phyloP scores from a whole-genome alignment of 2,113 vertebrate species.

The Silurus glanis region DNA sequence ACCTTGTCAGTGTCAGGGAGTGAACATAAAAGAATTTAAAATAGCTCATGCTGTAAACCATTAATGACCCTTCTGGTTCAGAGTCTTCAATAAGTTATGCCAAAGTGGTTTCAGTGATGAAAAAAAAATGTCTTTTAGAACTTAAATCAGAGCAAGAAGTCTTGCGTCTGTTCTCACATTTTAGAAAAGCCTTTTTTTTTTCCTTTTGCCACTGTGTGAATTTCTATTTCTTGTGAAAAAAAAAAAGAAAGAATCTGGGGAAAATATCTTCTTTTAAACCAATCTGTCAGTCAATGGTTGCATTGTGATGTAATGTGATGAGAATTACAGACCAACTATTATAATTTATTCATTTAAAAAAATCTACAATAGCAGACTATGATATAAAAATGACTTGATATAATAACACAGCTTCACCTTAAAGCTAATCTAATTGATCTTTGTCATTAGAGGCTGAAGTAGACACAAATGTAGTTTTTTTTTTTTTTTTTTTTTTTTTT shows the following conservation, averaged over 20 bases:
- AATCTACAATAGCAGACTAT: not conserved
- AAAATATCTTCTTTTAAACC: not conserved
- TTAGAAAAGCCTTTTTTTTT: not conserved
- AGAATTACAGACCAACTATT: not conserved
- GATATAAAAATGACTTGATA: not conserved
- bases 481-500: not conserved
- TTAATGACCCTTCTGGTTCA: conserved; percentile 31
- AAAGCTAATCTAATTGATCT: not conserved
- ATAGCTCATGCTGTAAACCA: conserved; percentile 5
- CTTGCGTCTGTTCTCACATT: conserved; percentile 2
- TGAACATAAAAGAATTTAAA: conserved; percentile 25
- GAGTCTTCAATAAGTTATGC: conserved; percentile 47
- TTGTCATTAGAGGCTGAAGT: no score
- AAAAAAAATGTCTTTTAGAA: conserved; percentile 9
- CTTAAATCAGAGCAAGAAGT: conserved; percentile 25
- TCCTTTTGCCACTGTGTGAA: not conserved
- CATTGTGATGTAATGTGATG: not conserved
- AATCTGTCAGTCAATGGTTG: not conserved
- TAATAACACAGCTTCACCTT: not conserved
- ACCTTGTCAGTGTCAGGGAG: not conserved
- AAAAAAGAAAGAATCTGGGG: not conserved
- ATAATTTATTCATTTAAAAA: not conserved
- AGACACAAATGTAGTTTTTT: not conserved
- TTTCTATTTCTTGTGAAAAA: not conserved
- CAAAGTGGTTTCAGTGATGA: conserved; percentile 34